Conservation (phyloP, 2,888 invertebrate genomes). For the Furcula furcula region DNA sequence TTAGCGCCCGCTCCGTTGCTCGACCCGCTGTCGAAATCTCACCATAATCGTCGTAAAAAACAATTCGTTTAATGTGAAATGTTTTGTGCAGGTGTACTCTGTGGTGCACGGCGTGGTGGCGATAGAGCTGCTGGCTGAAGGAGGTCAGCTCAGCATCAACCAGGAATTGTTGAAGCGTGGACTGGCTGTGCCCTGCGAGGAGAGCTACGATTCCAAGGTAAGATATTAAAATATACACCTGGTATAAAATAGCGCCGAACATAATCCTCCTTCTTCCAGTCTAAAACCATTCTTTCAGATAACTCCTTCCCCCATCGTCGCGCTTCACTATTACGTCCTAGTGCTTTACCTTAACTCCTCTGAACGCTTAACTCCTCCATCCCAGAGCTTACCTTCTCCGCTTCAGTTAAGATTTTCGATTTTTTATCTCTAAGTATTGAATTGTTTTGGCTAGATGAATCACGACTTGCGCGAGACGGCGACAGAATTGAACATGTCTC, state of each 20-base stretch:
- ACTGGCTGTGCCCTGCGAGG: slow-evolving; percentile 86
- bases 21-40: no score
- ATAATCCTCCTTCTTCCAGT: no score
- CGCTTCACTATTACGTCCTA: no score
- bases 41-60: no score
- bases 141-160: slow-evolving; percentile 80
- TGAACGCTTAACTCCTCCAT: no score
- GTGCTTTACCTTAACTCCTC: no score
- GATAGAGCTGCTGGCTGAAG: slow-evolving; percentile 80
- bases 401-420: background rate
- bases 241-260: background rate
- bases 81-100: slow-evolving; percentile 85
- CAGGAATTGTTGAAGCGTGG: slow-evolving; percentile 83
- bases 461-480: slow-evolving; percentile 78
- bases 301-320: no score
- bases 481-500: slow-evolving; percentile 58
- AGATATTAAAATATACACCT: background rate
- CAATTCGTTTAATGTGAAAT: no score
- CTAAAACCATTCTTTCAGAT: no score
- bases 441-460: slow-evolving; percentile 70
- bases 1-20: slow-evolving; percentile 85
- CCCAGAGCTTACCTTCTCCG: no score
- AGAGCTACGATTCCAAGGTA: slow-evolving; percentile 89
- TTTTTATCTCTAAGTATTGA: background rate
- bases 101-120: slow-evolving; percentile 89